Conservation (phyloP, 1,140 invertebrate genomes). For the Megalopta genalis region DNA sequence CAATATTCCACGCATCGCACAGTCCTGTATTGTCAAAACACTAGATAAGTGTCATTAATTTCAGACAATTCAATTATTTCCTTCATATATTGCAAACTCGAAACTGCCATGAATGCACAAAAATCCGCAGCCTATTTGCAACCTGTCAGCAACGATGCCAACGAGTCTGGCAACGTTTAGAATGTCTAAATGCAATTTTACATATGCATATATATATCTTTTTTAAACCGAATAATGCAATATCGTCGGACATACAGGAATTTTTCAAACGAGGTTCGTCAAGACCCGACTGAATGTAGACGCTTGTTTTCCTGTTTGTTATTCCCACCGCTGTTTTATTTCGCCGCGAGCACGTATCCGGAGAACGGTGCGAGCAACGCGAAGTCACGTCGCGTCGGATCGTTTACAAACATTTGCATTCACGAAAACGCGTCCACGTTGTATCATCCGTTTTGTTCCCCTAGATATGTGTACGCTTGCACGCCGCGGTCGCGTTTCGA, state of each 20-base stretch:
- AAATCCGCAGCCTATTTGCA: no score
- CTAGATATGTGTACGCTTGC: neutral
- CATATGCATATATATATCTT: neutral
- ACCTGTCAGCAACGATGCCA: no score
- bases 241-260: neutral
- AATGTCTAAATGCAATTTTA: no score
- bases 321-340: neutral
- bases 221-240: slow-evolving; percentile 1
- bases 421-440: neutral
- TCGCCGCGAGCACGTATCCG: neutral
- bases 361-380: neutral
- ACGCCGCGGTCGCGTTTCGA: neutral
- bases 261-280: neutral
- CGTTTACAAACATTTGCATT: slow-evolving; percentile 14
- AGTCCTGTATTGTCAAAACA: no score
- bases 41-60: no score
- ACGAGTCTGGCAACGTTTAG: no score
- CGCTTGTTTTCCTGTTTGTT: neutral
- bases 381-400: neutral
- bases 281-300: neutral
- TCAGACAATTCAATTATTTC: no score
- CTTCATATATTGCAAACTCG: no score
- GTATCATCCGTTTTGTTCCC: neutral
- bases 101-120: no score
- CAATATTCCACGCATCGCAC: no score